A percentile compares a stretch with the other conserved stretches of the same genome.
Evolutionary conservation across 35 echinoderm and acorn worm genomes (phyloP).

Genomic region (Apostichopus japonicus): DNA sequence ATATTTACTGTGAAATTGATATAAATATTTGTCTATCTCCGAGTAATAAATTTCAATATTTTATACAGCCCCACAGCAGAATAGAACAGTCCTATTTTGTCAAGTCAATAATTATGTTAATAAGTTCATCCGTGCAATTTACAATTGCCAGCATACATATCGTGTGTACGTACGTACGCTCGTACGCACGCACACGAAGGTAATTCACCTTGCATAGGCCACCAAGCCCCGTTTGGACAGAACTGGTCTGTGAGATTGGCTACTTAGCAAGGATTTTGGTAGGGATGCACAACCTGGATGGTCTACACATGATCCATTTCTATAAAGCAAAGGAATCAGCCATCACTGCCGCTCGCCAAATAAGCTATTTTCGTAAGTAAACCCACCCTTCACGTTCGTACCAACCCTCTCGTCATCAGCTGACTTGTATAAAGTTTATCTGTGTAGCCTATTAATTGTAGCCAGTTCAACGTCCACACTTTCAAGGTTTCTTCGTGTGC

Average conservation of each 20-base stretch:
- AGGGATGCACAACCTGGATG: constrained; percentile 24
- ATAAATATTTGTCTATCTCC: no score
- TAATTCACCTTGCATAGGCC: constrained; percentile 24
- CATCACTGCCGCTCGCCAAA: constrained; percentile 8
- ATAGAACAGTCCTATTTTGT: constrained; percentile 31
- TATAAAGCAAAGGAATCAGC: constrained; percentile 31
- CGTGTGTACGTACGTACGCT: constrained; percentile 20
- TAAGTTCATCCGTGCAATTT: constrained; percentile 43
- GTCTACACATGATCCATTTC: constrained; percentile 8
- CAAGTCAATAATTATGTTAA: constrained; percentile 53
- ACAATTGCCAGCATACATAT: background rate
- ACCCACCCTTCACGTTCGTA: constrained; percentile 26
- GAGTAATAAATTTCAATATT: no score
- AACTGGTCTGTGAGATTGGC: background rate
- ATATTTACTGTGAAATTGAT: no score
- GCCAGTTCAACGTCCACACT: constrained; percentile 44
- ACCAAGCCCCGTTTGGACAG: constrained; percentile 11
- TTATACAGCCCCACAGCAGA: background rate
- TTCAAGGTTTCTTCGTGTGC: constrained; percentile 38
- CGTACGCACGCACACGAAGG: background rate
- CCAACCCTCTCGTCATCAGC: constrained; percentile 31
- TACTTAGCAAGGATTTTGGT: background rate
- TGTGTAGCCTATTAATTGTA: background rate
- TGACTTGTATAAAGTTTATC: background rate
- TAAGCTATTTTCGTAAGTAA: constrained; percentile 43